Evolutionary conservation across 2,888 invertebrate species (phyloP), one percentile per base, ranked within the genome.

Genomic region (Acanthoscelides obtectus): DNA sequence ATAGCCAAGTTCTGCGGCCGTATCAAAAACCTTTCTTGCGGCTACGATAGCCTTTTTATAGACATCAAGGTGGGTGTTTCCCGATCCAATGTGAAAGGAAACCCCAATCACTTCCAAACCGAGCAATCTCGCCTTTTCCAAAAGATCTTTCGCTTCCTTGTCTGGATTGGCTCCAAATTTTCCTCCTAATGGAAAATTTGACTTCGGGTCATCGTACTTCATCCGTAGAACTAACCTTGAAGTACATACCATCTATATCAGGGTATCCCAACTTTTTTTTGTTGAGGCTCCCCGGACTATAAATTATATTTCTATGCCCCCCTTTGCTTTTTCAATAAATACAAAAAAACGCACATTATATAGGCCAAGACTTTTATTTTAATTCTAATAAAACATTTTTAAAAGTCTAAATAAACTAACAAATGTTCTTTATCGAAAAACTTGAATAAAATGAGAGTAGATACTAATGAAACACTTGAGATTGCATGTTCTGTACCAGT

Each of bases 191-290:
- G 63, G 20, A 27, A 69, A 73, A 27, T 70, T 69, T 5, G 74
- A 75, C 0, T 45, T 69, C n/a, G 65, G 67, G 64, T 71, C 75
- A 22, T 77, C 75, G 63, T 72, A 74, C 70, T 66, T 73, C 64
- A 76, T 75, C 8, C 75, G 66, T 22, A 76, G 17, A 21, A 76
- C 69, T 66, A 75, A 45, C 22, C 74, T 76, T 22, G 45, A 88
- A 87, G 76, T 83, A 92, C 1, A 74, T 84, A 66, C 8, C 22
- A 22, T 63, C 17, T 63, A 63, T 12, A 63, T 63, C 12, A 12
- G 63, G 63, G n/a, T n/a, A n/a, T n/a, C n/a, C n/a, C n/a, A n/a
- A n/a, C n/a, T n/a, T n/a, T n/a, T n/a, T n/a, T n/a, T n/a, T n/a
- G n/a, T n/a, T n/a, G n/a, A n/a, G n/a, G n/a, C n/a, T n/a, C n/a